These are phyloP conservation scores for Carassius gibelio DNA, from an alignment of 2,113 vertebrate genomes.

Conservation along the genomic window DNA sequence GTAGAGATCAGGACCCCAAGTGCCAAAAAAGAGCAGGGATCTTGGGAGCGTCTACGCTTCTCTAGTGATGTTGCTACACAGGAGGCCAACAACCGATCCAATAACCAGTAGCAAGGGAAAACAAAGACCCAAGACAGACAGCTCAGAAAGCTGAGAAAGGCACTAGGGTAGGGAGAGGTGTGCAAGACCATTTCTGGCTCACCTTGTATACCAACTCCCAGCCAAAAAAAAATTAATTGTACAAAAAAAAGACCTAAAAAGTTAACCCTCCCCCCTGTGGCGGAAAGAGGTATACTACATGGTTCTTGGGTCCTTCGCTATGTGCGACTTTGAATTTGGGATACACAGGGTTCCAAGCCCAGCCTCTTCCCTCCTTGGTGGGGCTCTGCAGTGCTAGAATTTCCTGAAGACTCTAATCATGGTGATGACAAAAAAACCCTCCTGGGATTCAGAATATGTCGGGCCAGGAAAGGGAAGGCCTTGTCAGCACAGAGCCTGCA, in stretches of 20 bases:
- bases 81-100: conserved; percentile 88
- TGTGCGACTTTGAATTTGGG: neutral
- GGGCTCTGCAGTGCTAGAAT: conserved; percentile 40
- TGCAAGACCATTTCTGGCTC: conserved; percentile 93
- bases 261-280: conserved; percentile 54
- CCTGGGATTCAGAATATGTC: conserved; percentile 45
- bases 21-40: conserved; percentile 89
- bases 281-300: conserved; percentile 61
- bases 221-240: conserved; percentile 20
- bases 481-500: conserved; percentile 61
- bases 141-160: conserved; percentile 91
- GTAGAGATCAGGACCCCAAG: conserved; percentile 86
- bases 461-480: conserved; percentile 27
- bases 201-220: conserved; percentile 45
- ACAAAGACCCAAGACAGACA: conserved; percentile 93
- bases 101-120: conserved; percentile 96
- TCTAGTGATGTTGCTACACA: conserved; percentile 91
- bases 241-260: conserved; percentile 58
- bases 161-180: conserved; percentile 90
- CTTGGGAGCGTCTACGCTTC: conserved; percentile 86
- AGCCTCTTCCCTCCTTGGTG: conserved; percentile 48
- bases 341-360: neutral
- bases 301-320: conserved; percentile 45
- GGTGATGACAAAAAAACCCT: conserved; percentile 42
- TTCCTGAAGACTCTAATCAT: conserved; percentile 63